Conservation (phyloP, 35 echinoderm and acorn worm genomes). For the Lytechinus pictus region DNA sequence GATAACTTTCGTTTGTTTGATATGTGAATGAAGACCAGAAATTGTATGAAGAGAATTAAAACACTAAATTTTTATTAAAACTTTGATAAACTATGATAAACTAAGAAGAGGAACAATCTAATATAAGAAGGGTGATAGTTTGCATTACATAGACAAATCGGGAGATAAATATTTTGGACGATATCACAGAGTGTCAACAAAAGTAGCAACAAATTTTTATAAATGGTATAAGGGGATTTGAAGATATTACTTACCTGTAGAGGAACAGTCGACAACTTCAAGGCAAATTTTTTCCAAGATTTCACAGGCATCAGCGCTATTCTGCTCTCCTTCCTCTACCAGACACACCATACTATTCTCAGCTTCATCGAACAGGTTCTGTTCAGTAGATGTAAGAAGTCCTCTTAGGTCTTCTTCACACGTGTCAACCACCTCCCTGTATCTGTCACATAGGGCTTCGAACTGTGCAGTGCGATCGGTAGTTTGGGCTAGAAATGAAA, state of each 20-base stretch:
- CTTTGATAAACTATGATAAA: too few relatives aligned
- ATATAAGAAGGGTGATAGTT: too few relatives aligned
- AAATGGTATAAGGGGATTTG: too few relatives aligned
- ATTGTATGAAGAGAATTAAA: too few relatives aligned
- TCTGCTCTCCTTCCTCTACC: background rate
- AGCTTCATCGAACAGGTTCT: background rate
- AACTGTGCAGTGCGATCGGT: background rate
- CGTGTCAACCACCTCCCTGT: background rate
- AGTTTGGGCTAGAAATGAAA: background rate
- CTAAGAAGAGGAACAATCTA: too few relatives aligned
- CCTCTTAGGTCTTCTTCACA: background rate
- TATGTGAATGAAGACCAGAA: too few relatives aligned
- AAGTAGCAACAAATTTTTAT: too few relatives aligned
- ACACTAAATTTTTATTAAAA: too few relatives aligned
- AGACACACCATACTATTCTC: background rate
- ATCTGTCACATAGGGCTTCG: background rate
- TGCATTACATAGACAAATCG: too few relatives aligned
- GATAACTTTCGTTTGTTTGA: too few relatives aligned
- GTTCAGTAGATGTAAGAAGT: background rate
- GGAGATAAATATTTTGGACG: too few relatives aligned
- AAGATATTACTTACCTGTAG: background rate
- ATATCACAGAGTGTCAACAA: too few relatives aligned
- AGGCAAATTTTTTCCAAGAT: background rate
- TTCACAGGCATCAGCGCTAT: background rate
- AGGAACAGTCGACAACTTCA: background rate